These are phyloP conservation scores for Sicus ferrugineus DNA, from an alignment of 2,888 invertebrate genomes.

Conservation along the genomic window DNA sequence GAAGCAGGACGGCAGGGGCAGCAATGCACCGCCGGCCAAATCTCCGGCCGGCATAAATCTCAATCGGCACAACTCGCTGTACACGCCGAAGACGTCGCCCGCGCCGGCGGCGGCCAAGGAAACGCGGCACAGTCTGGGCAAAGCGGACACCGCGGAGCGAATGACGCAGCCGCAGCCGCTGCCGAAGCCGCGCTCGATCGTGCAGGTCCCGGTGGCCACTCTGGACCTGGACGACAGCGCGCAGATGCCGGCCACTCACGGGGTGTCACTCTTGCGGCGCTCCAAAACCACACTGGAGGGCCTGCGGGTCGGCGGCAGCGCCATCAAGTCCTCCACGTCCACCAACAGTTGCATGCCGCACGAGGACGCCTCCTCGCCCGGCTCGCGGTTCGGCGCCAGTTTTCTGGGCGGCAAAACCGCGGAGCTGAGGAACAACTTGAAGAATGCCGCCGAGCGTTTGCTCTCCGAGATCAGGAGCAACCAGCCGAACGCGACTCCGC, in stretches of 20 bases:
- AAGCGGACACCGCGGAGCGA: constrained; percentile 51
- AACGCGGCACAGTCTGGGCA: constrained; percentile 56
- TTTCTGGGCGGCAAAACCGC: constrained; percentile 56
- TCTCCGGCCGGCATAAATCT: constrained; percentile 45
- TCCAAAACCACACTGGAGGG: constrained; percentile 60
- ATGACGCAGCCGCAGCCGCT: constrained; percentile 46
- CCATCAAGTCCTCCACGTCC: constrained; percentile 38
- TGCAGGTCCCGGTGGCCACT: constrained; percentile 56
- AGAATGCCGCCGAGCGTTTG: constrained; percentile 62
- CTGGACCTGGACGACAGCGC: constrained; percentile 46
- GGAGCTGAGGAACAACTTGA: constrained; percentile 62
- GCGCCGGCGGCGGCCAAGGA: constrained; percentile 50
- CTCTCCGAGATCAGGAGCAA: constrained; percentile 63
- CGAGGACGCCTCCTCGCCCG: constrained; percentile 34
- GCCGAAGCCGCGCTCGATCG: constrained; percentile 57
- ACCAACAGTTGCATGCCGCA: constrained; percentile 22
- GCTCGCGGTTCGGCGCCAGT: constrained; percentile 38
- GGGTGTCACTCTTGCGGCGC: constrained; percentile 53
- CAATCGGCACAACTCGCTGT: constrained; percentile 53
- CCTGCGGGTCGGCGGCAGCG: constrained; percentile 43
- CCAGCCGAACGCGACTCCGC: constrained; percentile 53
- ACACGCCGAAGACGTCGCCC: constrained; percentile 42
- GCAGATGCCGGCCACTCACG: constrained; percentile 21
- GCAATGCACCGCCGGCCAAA: constrained; percentile 12
- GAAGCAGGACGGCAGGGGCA: constrained; percentile 19